phyloP scores from a whole-genome alignment of 2,797 vertebrate species.

The Melanotaenia nigrans region DNA sequence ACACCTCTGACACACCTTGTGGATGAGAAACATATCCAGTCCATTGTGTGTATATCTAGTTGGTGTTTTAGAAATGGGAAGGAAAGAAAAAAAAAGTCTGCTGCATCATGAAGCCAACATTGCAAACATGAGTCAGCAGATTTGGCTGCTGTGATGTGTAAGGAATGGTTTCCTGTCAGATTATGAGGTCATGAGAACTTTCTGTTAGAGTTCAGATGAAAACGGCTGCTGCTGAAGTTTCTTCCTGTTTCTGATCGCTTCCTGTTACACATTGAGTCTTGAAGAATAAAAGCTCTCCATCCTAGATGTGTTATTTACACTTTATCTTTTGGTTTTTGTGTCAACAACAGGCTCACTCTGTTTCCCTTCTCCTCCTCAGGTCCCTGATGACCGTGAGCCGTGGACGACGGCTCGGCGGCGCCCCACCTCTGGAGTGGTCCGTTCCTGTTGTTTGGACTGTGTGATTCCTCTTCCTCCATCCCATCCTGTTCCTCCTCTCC shows the following conservation, averaged over 20 bases:
- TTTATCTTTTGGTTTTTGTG: not conserved
- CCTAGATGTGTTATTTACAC: not conserved
- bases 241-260: too few species aligned
- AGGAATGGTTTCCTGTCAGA: slow-evolving; percentile 12
- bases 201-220: slow-evolving; percentile 8
- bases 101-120: slow-evolving; percentile 13
- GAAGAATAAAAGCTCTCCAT: too few species aligned
- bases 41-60: slow-evolving; percentile 10
- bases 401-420: slow-evolving; percentile 91
- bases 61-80: slow-evolving; percentile 14
- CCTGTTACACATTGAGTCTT: too few species aligned
- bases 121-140: slow-evolving; percentile 60
- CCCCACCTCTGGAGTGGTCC: slow-evolving; percentile 93
- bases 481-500: slow-evolving; percentile 85
- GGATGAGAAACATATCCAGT: too few species aligned
- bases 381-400: slow-evolving; percentile 96
- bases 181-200: slow-evolving; percentile 4
- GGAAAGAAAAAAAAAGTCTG: not conserved
- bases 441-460: slow-evolving; percentile 90
- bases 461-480: slow-evolving; percentile 86
- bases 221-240: too few species aligned
- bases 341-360: too few species aligned
- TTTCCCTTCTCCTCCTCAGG: slow-evolving; percentile 64
- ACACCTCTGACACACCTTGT: too few species aligned
- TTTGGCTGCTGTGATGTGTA: slow-evolving; percentile 4